Base-by-base conservation (phyloP, 2,888 invertebrate genomes). In the Drosophila picticornis region DNA sequence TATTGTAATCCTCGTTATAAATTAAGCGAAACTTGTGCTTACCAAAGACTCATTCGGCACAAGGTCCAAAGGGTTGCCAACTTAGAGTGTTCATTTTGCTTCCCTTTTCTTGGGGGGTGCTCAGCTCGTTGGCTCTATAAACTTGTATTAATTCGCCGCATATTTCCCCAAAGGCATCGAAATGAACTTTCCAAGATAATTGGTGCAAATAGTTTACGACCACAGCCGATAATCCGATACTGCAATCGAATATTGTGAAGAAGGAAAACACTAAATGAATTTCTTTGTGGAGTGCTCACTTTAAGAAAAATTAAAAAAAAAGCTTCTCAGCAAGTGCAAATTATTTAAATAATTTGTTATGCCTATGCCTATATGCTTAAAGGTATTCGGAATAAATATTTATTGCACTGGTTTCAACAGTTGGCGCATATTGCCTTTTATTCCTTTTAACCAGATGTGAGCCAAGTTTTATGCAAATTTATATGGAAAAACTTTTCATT, bases 1-100 rank as follows among this genome's bases (percentile, higher is more conserved):
- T 91, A 92, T 91, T 90, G 90, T 91, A 88, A 92, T 92, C 92
- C 88, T 88, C 76, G 83, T 78, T 88, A 91, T 92, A 91, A 91
- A 91, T 91, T 91, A 91, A 87, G 91, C 77, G 80, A 75, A 87
- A 87, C 90, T 87, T 87, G 75, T 66, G 83, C 86, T 81, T 76
- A 73, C 67, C 65, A 68, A 88, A 87, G 27, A 19, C 81, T 78
- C 82, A 73, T 77, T 75, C 70, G 55, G 46, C 53, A 40, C 58
- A 61, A 60, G 43, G 63, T 40, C 52, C 29, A 71, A 77, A 77
- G 64, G 75, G 87, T 77, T 86, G 73, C 67, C 60, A 56, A 66
- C 60, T 56, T 52, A 25, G 62, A 50, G 58, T 29, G 11, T 52
- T 32, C 60, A 61, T 50, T 50, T 48, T 32, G 34, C 55, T 27